Percentiles rank a stretch among this genome's conserved stretches.
Evolutionary conservation across 1,140 invertebrate genomes (phyloP).

Genomic region (Zaprionus camerounensis): DNA sequence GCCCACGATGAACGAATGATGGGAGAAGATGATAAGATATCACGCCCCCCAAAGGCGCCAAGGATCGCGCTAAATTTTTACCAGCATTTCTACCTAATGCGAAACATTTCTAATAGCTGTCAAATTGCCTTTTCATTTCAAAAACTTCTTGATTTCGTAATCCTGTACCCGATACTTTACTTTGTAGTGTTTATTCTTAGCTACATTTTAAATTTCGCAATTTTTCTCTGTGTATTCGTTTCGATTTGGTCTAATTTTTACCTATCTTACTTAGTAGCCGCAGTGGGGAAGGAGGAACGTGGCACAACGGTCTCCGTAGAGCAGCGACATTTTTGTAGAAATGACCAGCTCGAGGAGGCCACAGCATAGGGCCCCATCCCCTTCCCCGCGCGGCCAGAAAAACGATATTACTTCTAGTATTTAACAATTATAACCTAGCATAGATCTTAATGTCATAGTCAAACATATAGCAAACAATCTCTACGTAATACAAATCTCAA

Average conservation of each 20-base stretch:
- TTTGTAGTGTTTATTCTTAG: slow-evolving; percentile 64
- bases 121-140: slow-evolving; percentile 28
- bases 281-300: slow-evolving; percentile 17
- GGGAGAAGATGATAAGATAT: background rate
- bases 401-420: slow-evolving; percentile 24
- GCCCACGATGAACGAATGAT: slow-evolving; percentile 72
- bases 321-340: slow-evolving; percentile 55
- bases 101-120: slow-evolving; percentile 50
- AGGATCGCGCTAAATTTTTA: background rate
- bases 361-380: slow-evolving; percentile 44
- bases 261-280: slow-evolving; percentile 24
- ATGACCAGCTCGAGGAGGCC: slow-evolving; percentile 41
- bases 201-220: background rate
- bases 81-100: background rate
- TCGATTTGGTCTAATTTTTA: slow-evolving; percentile 1
- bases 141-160: slow-evolving; percentile 6
- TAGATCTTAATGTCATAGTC: slow-evolving; percentile 73
- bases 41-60: background rate
- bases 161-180: slow-evolving; percentile 9
- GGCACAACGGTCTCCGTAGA: slow-evolving; percentile 27
- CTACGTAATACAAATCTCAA: slow-evolving; percentile 34
- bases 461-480: slow-evolving; percentile 35
- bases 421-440: slow-evolving; percentile 36
- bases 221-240: slow-evolving; percentile 32
- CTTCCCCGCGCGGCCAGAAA: background rate